Conservation (phyloP, 2,888 invertebrate species). For the Drosophila quinaria region DNA sequence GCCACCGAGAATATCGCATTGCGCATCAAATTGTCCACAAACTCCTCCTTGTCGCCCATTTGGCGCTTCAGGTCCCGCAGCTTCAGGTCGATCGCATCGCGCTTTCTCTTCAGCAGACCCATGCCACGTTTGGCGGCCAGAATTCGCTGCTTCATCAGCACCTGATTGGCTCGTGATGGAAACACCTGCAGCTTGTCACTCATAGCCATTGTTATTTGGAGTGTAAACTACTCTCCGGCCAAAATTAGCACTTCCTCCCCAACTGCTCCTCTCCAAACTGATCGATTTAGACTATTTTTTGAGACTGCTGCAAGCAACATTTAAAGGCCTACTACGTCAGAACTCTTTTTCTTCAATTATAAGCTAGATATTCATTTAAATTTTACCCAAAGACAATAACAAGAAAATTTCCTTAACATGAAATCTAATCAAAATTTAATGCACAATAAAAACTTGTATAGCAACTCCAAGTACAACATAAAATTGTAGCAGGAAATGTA, state of each 20-base stretch:
- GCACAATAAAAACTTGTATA: background rate
- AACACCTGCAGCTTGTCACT: slow-evolving; percentile 68
- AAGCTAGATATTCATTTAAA: too few species aligned
- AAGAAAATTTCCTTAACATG: background rate
- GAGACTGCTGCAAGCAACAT: background rate
- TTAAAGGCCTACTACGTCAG: background rate
- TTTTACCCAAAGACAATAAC: too few species aligned
- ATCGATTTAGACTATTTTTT: background rate
- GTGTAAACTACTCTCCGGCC: background rate
- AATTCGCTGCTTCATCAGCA: slow-evolving; percentile 71
- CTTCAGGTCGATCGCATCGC: slow-evolving; percentile 80
- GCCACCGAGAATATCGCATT: slow-evolving; percentile 76
- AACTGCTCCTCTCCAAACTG: background rate
- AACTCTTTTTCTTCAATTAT: too few species aligned
- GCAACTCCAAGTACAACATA: slow-evolving; percentile 25
- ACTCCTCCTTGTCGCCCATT: slow-evolving; percentile 37
- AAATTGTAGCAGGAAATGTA: slow-evolving; percentile 57
- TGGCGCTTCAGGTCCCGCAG: slow-evolving; percentile 61
- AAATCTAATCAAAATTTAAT: background rate
- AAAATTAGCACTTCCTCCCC: background rate
- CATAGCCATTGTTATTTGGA: slow-evolving; percentile 50
- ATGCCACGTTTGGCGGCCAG: slow-evolving; percentile 73
- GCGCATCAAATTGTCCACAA: slow-evolving; percentile 54
- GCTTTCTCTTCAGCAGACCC: slow-evolving; percentile 76
- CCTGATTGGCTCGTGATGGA: slow-evolving; percentile 80